Evolutionary conservation across 1,140 invertebrate genomes (phyloP), one percentile per base, ranked within the genome.

Genomic region (Pogonus chalceus): DNA sequence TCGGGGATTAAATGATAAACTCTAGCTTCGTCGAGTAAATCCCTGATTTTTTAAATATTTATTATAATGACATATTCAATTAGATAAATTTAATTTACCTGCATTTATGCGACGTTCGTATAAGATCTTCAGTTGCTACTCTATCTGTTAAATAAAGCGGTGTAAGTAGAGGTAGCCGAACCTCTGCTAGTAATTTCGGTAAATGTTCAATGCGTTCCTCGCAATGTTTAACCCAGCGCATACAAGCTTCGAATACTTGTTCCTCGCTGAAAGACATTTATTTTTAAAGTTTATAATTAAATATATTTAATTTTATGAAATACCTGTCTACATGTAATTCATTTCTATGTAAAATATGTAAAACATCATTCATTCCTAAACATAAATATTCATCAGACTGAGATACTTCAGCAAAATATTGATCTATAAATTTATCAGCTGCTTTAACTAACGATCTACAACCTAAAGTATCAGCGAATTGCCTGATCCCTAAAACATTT

Each of bases 1-100:
- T 92, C 89, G 14, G 90, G 91, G 77, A 95, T 83, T 23, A 92
- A 69, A 68, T 89, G 85, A 71, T 86, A 90, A 63, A 90, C 87
- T 67, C 86, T 80, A 7, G 88, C 88, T 72, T 91, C 88, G 65
- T 91, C 88, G 24, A 91, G 65, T 37, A 91, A 71, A 73, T 91
- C 88, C 58, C 85, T 82, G 62, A 22, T 72, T 66, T 53, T 54
- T 43, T 58, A 55, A 47, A 58, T 37, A 14, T 31, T 23, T 20
- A 4, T 12, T 12, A 49, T 23, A 20, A 23, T 21, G 3, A 22
- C 10, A n/a, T 2, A 22, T 22, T 49, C 1, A 2, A 12, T n/a
- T 49, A 49, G 20, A 10, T 14, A 12, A 18, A 3, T 49, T 12
- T 14, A n/a, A n/a, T 58, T 67, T 68, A 82, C 82, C 84, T 74